These are phyloP conservation scores for Polyodon spathula DNA, from an alignment of 2,113 vertebrate species.

Conservation along the genomic window DNA sequence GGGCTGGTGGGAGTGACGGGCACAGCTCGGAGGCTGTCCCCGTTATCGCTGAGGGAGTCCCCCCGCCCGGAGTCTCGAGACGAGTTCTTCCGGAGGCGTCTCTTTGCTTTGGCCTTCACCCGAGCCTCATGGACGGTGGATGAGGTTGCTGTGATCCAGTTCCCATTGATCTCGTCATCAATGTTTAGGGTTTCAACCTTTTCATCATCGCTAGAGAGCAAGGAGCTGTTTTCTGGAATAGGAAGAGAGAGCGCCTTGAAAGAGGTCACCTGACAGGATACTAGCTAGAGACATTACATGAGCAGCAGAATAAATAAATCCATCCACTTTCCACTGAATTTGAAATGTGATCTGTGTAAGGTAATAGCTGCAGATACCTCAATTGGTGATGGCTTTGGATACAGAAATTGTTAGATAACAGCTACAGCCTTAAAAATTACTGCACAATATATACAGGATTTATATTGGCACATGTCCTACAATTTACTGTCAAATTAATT, in stretches of 20 bases:
- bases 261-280: no score
- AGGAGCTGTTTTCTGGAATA: slow-evolving; percentile 74
- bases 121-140: slow-evolving; percentile 83
- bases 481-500: no score
- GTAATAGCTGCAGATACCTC: no score
- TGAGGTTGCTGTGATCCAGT: slow-evolving; percentile 61
- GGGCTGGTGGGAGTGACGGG: slow-evolving; percentile 72
- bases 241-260: slow-evolving; percentile 35
- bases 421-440: no score
- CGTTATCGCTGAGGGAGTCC: slow-evolving; percentile 90
- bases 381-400: no score
- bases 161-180: slow-evolving; percentile 81
- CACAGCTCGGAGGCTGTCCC: slow-evolving; percentile 63
- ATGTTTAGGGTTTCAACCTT: slow-evolving; percentile 54
- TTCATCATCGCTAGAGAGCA: slow-evolving; percentile 77
- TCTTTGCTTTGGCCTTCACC: slow-evolving; percentile 88
- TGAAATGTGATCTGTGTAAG: no score
- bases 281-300: no score
- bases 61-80: slow-evolving; percentile 91
- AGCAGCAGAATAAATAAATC: no score
- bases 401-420: no score
- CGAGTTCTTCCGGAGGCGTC: slow-evolving; percentile 86
- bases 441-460: no score
- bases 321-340: no score
- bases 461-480: no score